Conservation (phyloP, 2,888 invertebrate species). For the Tenthredo mesomela region DNA sequence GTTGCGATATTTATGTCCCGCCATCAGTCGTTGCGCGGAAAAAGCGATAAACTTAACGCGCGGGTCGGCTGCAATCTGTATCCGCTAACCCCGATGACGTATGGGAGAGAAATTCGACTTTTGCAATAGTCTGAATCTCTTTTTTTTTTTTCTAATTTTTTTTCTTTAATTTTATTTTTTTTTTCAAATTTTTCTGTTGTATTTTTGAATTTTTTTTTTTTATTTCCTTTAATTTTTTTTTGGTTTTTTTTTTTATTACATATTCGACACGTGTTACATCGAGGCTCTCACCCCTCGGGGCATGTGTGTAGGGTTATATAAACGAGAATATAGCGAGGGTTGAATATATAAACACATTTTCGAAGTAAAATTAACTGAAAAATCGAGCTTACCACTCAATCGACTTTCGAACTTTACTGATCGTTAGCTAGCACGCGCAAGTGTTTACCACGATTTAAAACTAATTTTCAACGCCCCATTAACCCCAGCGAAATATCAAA, state of each 20-base stretch:
- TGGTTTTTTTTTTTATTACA: background rate
- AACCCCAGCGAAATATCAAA: background rate
- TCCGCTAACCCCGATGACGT: conserved; percentile 38
- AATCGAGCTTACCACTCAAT: background rate
- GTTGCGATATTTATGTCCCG: conserved; percentile 41
- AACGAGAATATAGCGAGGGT: background rate
- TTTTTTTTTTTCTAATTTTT: background rate
- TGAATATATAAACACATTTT: background rate
- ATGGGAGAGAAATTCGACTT: conserved; percentile 35
- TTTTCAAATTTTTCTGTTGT: background rate
- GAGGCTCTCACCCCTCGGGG: background rate
- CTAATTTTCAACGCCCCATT: conserved; percentile 29
- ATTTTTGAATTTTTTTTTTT: background rate
- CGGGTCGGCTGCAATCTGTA: conserved; percentile 38
- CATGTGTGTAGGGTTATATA: background rate
- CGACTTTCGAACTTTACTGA: conserved; percentile 26
- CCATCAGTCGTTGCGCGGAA: conserved; percentile 41
- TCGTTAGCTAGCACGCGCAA: conserved; percentile 32
- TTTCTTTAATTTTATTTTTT: background rate
- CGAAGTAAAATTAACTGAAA: background rate
- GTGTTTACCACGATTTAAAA: conserved; percentile 7
- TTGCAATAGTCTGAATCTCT: background rate
- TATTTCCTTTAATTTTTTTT: background rate
- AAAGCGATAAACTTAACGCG: conserved; percentile 53
- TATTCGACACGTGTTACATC: background rate